Evolutionary conservation across 2,888 invertebrate genomes (phyloP), one percentile per base, ranked within the genome.

Genomic region (Cataglyphis albicans): DNA sequence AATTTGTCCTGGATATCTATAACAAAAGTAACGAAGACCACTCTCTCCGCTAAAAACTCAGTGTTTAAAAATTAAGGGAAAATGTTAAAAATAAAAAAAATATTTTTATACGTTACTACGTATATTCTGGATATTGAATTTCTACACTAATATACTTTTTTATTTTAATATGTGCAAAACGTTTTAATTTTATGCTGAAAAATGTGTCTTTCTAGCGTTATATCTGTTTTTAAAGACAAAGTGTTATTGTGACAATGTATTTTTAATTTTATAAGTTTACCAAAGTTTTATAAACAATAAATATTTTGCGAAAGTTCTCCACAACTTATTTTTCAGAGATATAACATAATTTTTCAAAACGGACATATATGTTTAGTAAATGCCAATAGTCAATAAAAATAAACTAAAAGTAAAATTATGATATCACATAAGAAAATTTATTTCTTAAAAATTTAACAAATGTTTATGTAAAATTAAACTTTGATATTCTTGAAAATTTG

Each of bases 1-100:
- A 83, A 82, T 81, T 86, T 86, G 80, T 82, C 57, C 70, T 57
- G 70, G 70, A 70, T 78, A 32, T 0, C 2, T 29, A 21, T 44
- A 44, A 59, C 70, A 78, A 41, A 70, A 78, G 57, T 70, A 78
- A 78, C 70, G 70, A 78, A 32, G 70, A 32, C 2, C 52, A 32
- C 57, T 59, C 74, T 44, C 29, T 41, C n/a, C 7, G n/a, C 52
- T n/a, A n/a, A 35, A 41, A 35, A 25, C 9, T 25, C 25, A 59
- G 29, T 59, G 29, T 73, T n/a, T 41, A 15, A 38, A 59, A 41
- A 41, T 57, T 61, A 73, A 61, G 41, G 18, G 12, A 73, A 41
- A 29, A 3, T 1, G 1, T 15, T 32, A 9, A 52, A 70, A 72
- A 72, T 38, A 3, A 18, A 72, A 72, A 72, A 57, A 3, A 15